Evolutionary conservation across 2,113 vertebrate genomes (phyloP).

Genomic region (Rhegmatorhina hoffmannsi): DNA sequence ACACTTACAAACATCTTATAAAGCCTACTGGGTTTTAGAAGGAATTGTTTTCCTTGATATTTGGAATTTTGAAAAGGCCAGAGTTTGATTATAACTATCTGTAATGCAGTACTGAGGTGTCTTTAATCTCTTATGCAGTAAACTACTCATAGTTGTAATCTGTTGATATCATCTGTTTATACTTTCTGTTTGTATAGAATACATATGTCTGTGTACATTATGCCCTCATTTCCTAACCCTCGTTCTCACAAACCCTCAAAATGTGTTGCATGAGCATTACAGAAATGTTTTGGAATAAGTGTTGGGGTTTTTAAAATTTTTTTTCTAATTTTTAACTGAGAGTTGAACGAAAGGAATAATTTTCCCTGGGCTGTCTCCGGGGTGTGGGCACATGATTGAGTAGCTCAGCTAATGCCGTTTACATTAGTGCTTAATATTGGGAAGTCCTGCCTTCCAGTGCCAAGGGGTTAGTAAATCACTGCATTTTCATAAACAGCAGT

Average conservation of each 20-base stretch:
- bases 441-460: conserved; percentile 9
- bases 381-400: conserved; percentile 32
- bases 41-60: neutral
- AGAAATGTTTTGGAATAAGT: neutral
- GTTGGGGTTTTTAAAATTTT: neutral
- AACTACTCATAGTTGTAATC: neutral
- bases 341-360: neutral
- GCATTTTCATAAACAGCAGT: conserved; percentile 38
- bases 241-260: neutral
- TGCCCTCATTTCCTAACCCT: neutral
- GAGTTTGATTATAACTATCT: conserved; percentile 25
- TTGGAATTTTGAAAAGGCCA: conserved; percentile 20
- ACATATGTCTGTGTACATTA: neutral
- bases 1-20: neutral
- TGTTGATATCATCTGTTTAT: neutral
- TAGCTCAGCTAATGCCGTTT: conserved; percentile 23
- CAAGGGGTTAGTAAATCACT: conserved; percentile 47
- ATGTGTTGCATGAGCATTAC: neutral
- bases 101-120: neutral
- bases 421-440: conserved; percentile 30
- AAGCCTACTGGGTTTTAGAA: neutral
- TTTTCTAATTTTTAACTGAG: neutral
- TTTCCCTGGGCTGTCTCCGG: neutral
- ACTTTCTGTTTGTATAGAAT: neutral
- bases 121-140: neutral